A percentile compares a stretch with the other conserved stretches of the same genome.
Evolutionary conservation across 1,140 invertebrate genomes (phyloP).

Genomic region (Drosophila kohkoa): DNA sequence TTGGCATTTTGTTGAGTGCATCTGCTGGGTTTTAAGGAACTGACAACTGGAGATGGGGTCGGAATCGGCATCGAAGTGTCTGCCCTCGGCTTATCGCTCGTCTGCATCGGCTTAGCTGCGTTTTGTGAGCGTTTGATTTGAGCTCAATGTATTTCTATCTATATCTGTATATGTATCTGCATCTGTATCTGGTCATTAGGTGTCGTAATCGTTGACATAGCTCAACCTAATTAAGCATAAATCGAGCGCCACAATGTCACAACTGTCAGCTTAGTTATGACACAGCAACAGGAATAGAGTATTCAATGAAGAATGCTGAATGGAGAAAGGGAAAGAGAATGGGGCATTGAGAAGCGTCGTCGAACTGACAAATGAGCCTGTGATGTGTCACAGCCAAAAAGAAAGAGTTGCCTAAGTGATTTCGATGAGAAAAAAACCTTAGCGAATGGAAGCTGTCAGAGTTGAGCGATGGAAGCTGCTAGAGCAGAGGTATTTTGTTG

Average conservation of each 20-base stretch:
- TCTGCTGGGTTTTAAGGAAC: slow-evolving; percentile 68
- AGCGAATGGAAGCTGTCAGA: slow-evolving; percentile 11
- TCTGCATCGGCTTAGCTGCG: slow-evolving; percentile 65
- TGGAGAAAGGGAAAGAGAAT: not conserved
- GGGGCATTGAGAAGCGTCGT: not conserved
- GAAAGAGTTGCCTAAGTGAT: slow-evolving; percentile 49
- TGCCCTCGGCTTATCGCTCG: slow-evolving; percentile 46
- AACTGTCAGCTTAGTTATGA: slow-evolving; percentile 70
- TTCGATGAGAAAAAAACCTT: slow-evolving; percentile 11
- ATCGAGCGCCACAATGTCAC: slow-evolving; percentile 77
- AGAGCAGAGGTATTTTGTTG: slow-evolving; percentile 2
- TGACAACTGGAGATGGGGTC: slow-evolving; percentile 10
- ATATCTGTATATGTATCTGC: slow-evolving; percentile 42
- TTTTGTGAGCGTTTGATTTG: slow-evolving; percentile 48
- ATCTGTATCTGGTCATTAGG: slow-evolving; percentile 61
- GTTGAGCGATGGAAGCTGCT: slow-evolving; percentile 4
- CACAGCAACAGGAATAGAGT: slow-evolving; percentile 18
- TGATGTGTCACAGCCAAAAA: slow-evolving; percentile 38
- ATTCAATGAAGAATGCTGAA: slow-evolving; percentile 10
- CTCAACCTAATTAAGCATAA: slow-evolving; percentile 78
- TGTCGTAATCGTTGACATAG: slow-evolving; percentile 80
- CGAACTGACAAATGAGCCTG: slow-evolving; percentile 44
- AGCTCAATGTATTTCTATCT: slow-evolving; percentile 31
- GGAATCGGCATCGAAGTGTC: not conserved
- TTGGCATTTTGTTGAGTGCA: slow-evolving; percentile 53